Percentiles rank a stretch among this genome's conserved stretches.
phyloP scores from a whole-genome alignment of 2,888 invertebrate genomes.

The Troilus luridus region DNA sequence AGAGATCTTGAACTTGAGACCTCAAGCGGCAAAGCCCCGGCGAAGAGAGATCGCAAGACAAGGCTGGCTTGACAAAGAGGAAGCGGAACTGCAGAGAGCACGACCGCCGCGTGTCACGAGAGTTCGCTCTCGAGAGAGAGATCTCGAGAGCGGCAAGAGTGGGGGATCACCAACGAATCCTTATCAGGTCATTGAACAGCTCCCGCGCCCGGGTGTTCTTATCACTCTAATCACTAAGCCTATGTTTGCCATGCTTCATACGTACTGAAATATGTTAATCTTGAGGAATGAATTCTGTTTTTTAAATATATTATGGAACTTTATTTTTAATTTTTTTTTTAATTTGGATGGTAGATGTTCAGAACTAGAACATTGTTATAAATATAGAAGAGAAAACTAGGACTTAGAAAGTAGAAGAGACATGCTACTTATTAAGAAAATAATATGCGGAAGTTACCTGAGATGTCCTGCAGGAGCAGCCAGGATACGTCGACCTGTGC shows the following conservation, averaged over 20 bases:
- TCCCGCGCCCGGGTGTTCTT: not conserved
- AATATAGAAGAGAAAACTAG: not conserved
- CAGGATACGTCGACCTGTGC: not conserved
- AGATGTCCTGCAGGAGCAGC: not conserved
- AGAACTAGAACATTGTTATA: not conserved
- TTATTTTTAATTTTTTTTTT: no score
- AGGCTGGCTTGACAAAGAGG: not conserved
- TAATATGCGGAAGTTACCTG: constrained; percentile 43
- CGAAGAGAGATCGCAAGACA: not conserved
- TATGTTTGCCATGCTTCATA: no score
- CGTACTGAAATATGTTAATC: no score
- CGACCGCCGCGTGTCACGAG: no score
- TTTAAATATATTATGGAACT: no score
- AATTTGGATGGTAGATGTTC: no score
- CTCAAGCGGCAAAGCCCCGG: not conserved
- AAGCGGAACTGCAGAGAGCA: constrained; percentile 23
- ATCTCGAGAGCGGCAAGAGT: no score
- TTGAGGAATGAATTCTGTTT: no score
- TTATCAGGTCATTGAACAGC: not conserved
- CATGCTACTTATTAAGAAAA: not conserved
- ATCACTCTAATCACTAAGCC: not conserved
- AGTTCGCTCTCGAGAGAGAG: not conserved
- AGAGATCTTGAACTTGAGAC: not conserved
- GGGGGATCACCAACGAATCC: not conserved
- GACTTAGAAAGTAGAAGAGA: not conserved